Percentiles rank a stretch among this genome's conserved stretches.
These are phyloP conservation scores for Lottia scabra DNA, from an alignment of 2,888 invertebrate species.

Conservation along the genomic window DNA sequence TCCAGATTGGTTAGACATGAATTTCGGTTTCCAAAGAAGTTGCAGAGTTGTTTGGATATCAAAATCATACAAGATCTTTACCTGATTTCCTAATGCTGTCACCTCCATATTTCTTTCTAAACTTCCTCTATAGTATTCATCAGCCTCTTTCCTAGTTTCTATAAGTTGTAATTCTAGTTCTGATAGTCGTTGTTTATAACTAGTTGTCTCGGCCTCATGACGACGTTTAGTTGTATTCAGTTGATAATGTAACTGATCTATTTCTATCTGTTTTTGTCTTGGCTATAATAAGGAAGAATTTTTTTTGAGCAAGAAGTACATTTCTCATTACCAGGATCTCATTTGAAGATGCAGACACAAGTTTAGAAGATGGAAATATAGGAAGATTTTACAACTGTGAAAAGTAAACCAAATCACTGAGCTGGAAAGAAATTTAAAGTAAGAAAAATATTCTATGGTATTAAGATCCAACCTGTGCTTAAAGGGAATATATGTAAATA, in stretches of 20 bases:
- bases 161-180: constrained; percentile 62
- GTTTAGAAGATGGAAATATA: too few relatives aligned
- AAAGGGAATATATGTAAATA: too few relatives aligned
- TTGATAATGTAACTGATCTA: constrained; percentile 67
- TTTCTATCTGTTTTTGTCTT: constrained; percentile 62
- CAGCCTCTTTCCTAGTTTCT: constrained; percentile 65
- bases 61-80: constrained; percentile 20
- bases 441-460: too few relatives aligned
- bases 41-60: background rate
- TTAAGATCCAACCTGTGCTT: too few relatives aligned
- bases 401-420: too few relatives aligned
- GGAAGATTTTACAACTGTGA: too few relatives aligned
- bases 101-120: constrained; percentile 65
- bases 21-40: too few relatives aligned
- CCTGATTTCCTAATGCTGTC: constrained; percentile 62
- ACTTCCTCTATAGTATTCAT: constrained; percentile 65
- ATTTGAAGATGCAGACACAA: too few relatives aligned
- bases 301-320: too few relatives aligned
- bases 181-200: constrained; percentile 53
- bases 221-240: constrained; percentile 53
- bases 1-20: too few relatives aligned
- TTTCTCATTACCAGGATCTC: background rate
- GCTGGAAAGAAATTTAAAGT: too few relatives aligned
- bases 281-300: constrained; percentile 48
- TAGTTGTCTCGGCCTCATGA: constrained; percentile 54